Evolutionary conservation across 1,140 invertebrate genomes (phyloP).

Genomic region (Eumeta japonica): DNA sequence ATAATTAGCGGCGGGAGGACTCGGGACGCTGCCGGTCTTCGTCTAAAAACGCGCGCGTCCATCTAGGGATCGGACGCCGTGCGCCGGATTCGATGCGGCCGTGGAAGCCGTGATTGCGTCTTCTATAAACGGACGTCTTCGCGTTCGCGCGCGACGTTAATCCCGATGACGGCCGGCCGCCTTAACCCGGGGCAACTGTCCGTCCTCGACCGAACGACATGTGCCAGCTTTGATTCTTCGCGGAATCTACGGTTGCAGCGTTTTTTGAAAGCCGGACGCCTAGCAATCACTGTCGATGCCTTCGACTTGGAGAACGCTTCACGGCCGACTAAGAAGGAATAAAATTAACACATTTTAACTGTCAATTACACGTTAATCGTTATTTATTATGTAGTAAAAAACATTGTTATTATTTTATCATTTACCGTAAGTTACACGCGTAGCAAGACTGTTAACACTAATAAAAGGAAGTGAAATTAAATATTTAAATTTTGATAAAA

Average conservation of each 20-base stretch:
- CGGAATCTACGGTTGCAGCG: neutral
- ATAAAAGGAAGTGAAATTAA: no score
- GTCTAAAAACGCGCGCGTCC: constrained; percentile 5
- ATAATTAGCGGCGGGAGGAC: no score
- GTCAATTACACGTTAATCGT: no score
- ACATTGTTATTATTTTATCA: no score
- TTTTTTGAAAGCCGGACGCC: neutral
- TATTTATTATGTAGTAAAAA: no score
- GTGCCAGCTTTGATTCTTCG: neutral
- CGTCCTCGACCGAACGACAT: neutral
- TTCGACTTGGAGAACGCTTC: neutral
- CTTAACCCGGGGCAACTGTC: neutral
- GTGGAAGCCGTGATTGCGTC: constrained; percentile 2
- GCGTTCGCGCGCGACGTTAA: neutral
- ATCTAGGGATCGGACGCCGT: constrained; percentile 1
- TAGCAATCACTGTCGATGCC: neutral
- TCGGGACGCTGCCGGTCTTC: no score
- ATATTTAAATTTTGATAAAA: no score
- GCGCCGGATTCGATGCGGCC: neutral
- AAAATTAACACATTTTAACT: no score
- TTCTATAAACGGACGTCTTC: constrained; percentile 7
- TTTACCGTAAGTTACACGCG: no score
- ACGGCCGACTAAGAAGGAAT: no score
- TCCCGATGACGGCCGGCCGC: neutral
- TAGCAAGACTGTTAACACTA: no score